Evolutionary conservation across 2,797 vertebrate species (phyloP).

Genomic region (Danio choprae): DNA sequence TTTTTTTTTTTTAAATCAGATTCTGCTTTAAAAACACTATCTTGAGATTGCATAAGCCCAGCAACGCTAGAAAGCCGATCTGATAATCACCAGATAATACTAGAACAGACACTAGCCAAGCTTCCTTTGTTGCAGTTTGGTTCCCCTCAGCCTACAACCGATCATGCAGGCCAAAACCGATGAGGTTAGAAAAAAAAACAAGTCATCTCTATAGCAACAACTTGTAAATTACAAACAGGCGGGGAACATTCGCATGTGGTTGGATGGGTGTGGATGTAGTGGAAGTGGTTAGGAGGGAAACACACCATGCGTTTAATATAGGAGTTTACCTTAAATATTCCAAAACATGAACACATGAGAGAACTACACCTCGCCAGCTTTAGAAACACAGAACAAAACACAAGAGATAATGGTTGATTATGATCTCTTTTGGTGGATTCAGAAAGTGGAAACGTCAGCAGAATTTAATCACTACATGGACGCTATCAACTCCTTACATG

Average conservation of each 20-base stretch:
- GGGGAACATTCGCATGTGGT: conserved; percentile 26
- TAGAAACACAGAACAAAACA: conserved; percentile 60
- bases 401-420: conserved; percentile 56
- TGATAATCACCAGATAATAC: background rate
- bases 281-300: conserved; percentile 32
- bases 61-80: conserved; percentile 35
- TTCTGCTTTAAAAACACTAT: conserved; percentile 19
- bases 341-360: conserved; percentile 68
- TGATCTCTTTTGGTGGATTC: conserved; percentile 44
- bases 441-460: background rate
- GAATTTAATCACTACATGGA: conserved; percentile 5
- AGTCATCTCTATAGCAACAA: conserved; percentile 69
- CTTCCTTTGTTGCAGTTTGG: background rate
- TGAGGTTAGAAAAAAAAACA: conserved; percentile 57
- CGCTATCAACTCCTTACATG: conserved; percentile 2
- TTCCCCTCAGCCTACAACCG: conserved; percentile 2
- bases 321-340: conserved; percentile 71
- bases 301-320: conserved; percentile 53
- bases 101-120: conserved; percentile 17
- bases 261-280: conserved; percentile 47
- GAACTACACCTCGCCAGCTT: conserved; percentile 65
- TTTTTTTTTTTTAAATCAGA: background rate
- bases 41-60: conserved; percentile 14
- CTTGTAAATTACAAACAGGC: conserved; percentile 66
- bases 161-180: conserved; percentile 64